Base-by-base conservation (phyloP, 2,888 invertebrate species). In the Trisateles emortualis region DNA sequence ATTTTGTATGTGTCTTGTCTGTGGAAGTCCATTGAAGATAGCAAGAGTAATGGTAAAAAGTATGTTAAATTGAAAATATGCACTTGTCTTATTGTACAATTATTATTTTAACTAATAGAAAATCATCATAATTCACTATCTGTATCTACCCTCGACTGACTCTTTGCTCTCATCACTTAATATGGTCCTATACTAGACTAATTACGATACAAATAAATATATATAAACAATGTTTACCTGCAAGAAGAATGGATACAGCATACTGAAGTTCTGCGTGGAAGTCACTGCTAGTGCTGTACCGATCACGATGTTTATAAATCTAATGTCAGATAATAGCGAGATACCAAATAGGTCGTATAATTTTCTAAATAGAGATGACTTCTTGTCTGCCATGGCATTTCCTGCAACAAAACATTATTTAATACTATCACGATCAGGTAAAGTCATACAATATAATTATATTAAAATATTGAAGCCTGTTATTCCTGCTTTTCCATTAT, bases 221-320 rank as follows among this genome's bases (percentile, higher is more conserved):
- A 8, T 8, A 26, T 8, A 26, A 19, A 6, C 13, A 32, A 0
- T 29, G 6, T 13, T 38, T 85, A 94, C 94, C 87, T 94, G 94
- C 29, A 96, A 86, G 75, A 95, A 96, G 70, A 95, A 94, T 4
- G 96, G 96, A 66, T 93, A 95, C 30, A 96, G 85, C 93, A 96
- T 94, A 55, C 95, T 95, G 74, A 96, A 96, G 74, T 95, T 95
- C 50, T 95, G 94, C 41, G 95, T 94, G 0, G 95, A 95, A 5
- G 95, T 95, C 45, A 95, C 95, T 4, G 94, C 94, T 17, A 96
- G 76, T 0, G 95, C 95, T 52, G 95, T 93, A 33, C 96, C 96
- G 32, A 95, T 85, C 45, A 95, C 93, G 22, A 96, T 94, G 74
- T 95, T 95, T 59, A 95, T 84, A 74, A 96, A 96, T 2, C 94